A percentile compares a stretch with the other conserved stretches of the same genome.
These are phyloP conservation scores for Aleiodes testaceus DNA, from an alignment of 2,888 invertebrate genomes.

Conservation along the genomic window DNA sequence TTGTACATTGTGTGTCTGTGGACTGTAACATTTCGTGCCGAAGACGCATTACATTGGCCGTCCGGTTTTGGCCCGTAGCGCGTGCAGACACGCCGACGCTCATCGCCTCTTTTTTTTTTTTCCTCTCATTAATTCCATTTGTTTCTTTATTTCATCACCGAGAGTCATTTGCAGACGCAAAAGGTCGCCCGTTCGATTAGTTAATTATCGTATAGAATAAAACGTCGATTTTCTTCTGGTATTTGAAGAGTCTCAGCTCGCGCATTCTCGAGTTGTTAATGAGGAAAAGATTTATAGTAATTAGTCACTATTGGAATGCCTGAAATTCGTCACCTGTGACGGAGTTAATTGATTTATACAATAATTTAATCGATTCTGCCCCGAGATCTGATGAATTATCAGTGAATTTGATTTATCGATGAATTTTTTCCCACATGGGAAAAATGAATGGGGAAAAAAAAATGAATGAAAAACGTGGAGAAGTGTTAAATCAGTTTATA, in stretches of 20 bases:
- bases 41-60: slow-evolving; percentile 6
- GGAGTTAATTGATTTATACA: background rate
- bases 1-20: no score
- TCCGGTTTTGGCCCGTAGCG: background rate
- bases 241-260: background rate
- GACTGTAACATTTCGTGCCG: background rate
- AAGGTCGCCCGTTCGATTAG: background rate
- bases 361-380: background rate
- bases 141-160: background rate
- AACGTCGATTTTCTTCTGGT: background rate
- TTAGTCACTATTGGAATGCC: background rate
- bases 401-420: no score
- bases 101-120: background rate
- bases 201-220: background rate
- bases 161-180: background rate
- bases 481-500: background rate
- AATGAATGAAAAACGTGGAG: background rate
- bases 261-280: background rate
- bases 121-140: background rate
- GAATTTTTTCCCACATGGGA: no score
- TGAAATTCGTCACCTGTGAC: background rate
- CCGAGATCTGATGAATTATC: no score
- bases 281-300: background rate
- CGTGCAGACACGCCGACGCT: background rate
- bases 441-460: background rate